These are phyloP conservation scores for Ethmia dodecea DNA, from an alignment of 2,888 invertebrate genomes.

Conservation along the genomic window DNA sequence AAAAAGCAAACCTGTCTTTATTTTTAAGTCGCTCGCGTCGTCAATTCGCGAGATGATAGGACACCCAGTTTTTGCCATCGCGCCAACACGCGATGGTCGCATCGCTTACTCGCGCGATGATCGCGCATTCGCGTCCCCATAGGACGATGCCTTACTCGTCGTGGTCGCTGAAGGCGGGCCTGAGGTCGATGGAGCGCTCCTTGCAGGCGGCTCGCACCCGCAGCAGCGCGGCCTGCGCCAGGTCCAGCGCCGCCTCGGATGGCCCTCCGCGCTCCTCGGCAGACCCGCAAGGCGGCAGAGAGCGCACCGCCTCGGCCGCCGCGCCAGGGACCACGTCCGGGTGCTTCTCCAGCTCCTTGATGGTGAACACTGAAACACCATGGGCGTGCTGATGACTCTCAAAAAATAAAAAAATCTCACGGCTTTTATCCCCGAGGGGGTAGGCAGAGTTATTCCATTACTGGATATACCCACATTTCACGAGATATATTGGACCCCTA, in stretches of 20 bases:
- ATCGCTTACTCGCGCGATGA: no score
- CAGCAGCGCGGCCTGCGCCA: constrained; percentile 79
- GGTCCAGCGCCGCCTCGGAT: constrained; percentile 47
- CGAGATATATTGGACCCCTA: no score
- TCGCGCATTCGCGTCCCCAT: no score
- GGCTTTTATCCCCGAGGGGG: no score
- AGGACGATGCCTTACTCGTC: constrained; percentile 84
- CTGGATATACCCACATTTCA: no score
- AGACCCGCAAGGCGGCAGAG: constrained; percentile 68
- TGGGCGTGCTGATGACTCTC: background rate
- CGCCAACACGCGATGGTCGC: no score
- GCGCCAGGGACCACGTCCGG: constrained; percentile 64
- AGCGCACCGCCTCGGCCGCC: constrained; percentile 47
- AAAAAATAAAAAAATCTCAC: background rate
- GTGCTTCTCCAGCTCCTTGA: constrained; percentile 82
- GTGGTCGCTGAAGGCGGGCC: constrained; percentile 83
- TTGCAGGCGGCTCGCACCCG: constrained; percentile 79
- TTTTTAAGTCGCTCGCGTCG: no score
- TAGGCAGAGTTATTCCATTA: no score
- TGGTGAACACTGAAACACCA: constrained; percentile 74
- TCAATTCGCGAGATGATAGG: no score
- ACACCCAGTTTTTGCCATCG: no score
- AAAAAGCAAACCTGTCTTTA: no score
- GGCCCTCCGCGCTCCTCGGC: constrained; percentile 37
- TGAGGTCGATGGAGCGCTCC: constrained; percentile 80